Evolutionary conservation across 2,888 invertebrate genomes (phyloP).

Genomic region (Caenorhabditis sp.): DNA sequence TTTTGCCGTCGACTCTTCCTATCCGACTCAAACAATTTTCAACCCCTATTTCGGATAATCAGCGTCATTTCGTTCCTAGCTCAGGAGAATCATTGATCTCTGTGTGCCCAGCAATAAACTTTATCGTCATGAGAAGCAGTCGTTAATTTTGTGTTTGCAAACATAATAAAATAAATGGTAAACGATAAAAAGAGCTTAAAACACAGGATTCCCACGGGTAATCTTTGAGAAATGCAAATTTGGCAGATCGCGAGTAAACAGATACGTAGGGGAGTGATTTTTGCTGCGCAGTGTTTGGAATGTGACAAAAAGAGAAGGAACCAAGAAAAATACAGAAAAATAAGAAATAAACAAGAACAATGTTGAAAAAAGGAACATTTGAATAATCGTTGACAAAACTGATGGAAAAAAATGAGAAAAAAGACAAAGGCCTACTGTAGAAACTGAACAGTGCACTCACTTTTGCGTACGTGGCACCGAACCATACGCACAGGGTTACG

Average conservation of each 20-base stretch:
- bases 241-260: too few species aligned
- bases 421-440: neutral
- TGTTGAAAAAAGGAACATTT: too few species aligned
- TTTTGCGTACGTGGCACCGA: neutral
- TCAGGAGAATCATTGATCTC: neutral
- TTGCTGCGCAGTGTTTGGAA: too few species aligned
- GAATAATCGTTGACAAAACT: neutral
- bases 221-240: neutral
- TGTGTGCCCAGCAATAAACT: neutral
- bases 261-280: too few species aligned
- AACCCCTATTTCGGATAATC: conserved; percentile 45
- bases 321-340: too few species aligned
- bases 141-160: neutral
- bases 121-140: neutral
- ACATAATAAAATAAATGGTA: too few species aligned
- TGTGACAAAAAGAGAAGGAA: too few species aligned
- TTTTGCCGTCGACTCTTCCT: conserved; percentile 68
- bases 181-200: too few species aligned
- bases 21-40: conserved; percentile 64
- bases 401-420: neutral
- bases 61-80: neutral
- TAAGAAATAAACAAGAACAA: neutral
- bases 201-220: too few species aligned
- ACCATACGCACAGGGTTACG: neutral
- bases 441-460: neutral